Base-by-base conservation (phyloP, 2,888 invertebrate species). In the Phlogophora meticulosa region DNA sequence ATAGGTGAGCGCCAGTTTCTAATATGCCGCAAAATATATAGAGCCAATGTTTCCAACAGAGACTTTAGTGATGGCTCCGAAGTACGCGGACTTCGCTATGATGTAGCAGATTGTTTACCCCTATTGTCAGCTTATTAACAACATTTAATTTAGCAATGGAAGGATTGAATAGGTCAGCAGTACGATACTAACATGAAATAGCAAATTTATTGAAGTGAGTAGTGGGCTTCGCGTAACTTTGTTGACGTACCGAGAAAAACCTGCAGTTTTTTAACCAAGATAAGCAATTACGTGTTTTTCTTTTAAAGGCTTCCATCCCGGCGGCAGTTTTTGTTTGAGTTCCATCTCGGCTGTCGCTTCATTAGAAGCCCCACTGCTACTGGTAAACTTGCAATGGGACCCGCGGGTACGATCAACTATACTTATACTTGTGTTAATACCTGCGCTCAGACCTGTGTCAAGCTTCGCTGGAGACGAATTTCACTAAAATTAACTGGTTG, bases 1-100 rank as follows among this genome's bases (percentile, higher is more conserved):
- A 89, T 90, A 91, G 90, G 91, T 90, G 87, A 87, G 87, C 85
- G 77, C 87, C 84, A 84, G 87, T 87, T 89, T 90, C 89, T 91
- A 91, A 91, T 91, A 91, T 88, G 87, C 84, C 82, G 78, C 85
- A 84, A 90, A 90, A 90, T 92, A 89, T 90, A 91, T 90, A 87
- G 85, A 82, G 82, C 82, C 81, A 82, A 84, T 85, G 86, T 86
- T 91, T 89, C 83, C 85, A 87, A 86, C 85, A 78, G 86, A 88
- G 88, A 87, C 85, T 90, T 86, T 84, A 68, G 76, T 72, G 81
- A 82, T 70, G 86, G 87, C 86, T 77, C 70, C 72, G 61, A 76
- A 80, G 69, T 62, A 40, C 62, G 87, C 84, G 82, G 72, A 71
- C 55, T 82, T 82, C 28, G 43, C n/a, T 46, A 61, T 71, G 70